phyloP scores from a whole-genome alignment of 1,140 invertebrate species.

The Megathymus violae region DNA sequence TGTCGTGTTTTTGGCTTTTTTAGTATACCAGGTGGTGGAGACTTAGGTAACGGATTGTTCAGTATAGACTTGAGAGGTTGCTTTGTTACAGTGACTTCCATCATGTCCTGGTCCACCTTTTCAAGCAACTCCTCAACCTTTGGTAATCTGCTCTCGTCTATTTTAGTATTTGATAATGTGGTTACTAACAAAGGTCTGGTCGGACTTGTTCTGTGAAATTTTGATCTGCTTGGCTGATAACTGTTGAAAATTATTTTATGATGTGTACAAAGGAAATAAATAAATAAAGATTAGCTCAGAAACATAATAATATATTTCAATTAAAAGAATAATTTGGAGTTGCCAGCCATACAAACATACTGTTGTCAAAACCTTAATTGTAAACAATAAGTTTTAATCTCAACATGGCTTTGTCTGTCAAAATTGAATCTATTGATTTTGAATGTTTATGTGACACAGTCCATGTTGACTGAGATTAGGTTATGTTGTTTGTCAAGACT shows the following conservation, averaged over 20 bases:
- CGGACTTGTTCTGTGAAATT: constrained; percentile 68
- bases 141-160: constrained; percentile 69
- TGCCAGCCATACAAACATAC: not conserved
- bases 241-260: constrained; percentile 45
- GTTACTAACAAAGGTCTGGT: constrained; percentile 67
- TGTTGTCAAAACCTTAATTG: not conserved
- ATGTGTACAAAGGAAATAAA: constrained; percentile 12
- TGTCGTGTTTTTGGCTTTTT: constrained; percentile 72
- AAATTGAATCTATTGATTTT: constrained; percentile 6
- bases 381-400: not conserved
- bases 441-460: constrained; percentile 28
- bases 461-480: constrained; percentile 33
- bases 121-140: constrained; percentile 78
- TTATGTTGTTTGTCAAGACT: constrained; percentile 47
- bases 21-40: constrained; percentile 68
- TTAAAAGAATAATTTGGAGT: not conserved
- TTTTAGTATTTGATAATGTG: constrained; percentile 69
- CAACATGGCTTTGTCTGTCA: not conserved
- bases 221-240: constrained; percentile 70
- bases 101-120: constrained; percentile 75
- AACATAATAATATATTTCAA: not conserved
- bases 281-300: not conserved
- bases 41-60: constrained; percentile 70
- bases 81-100: constrained; percentile 65
- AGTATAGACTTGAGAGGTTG: constrained; percentile 79